Evolutionary conservation across 2,113 vertebrate species (phyloP).

Genomic region (Hippocampus guttulatus): DNA sequence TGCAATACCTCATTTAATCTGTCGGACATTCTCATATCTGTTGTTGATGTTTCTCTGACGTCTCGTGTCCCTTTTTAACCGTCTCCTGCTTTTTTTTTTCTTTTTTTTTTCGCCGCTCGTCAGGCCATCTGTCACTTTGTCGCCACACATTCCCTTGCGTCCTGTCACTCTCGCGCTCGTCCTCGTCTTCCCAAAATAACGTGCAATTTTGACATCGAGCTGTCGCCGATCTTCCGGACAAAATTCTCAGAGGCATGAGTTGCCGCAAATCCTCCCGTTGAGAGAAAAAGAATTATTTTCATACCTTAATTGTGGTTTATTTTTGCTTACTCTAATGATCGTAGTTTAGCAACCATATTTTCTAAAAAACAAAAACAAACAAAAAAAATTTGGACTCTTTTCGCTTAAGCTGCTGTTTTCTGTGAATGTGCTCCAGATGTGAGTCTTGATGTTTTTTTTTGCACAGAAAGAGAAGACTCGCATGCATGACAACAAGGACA

Average conservation of each 20-base stretch:
- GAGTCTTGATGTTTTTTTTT: constrained; percentile 77
- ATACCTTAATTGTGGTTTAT: constrained; percentile 89
- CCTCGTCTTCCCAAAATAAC: constrained; percentile 42
- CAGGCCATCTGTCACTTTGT: constrained; percentile 29
- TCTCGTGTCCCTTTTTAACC: constrained; percentile 10
- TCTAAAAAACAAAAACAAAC: constrained; percentile 58
- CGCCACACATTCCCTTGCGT: constrained; percentile 12
- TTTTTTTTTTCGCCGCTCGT: constrained; percentile 2
- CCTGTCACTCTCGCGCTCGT: constrained; percentile 44
- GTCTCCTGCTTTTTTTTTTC: neutral
- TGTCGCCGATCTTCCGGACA: constrained; percentile 18
- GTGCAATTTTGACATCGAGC: constrained; percentile 81
- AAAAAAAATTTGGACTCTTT: constrained; percentile 66
- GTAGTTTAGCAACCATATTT: constrained; percentile 88
- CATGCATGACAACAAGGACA: constrained; percentile 56
- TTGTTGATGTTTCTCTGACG: neutral
- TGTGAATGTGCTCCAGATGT: constrained; percentile 75
- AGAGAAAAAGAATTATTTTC: constrained; percentile 88
- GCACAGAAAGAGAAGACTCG: constrained; percentile 74
- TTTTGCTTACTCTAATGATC: constrained; percentile 85
- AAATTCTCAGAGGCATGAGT: constrained; percentile 54
- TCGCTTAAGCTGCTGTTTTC: constrained; percentile 75
- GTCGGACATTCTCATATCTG: constrained; percentile 79
- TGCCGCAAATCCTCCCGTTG: constrained; percentile 63
- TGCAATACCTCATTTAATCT: constrained; percentile 99